Percentiles rank a stretch among this genome's conserved stretches.
Conservation (phyloP, 2,113 vertebrate species). For the Beaufortia kweichowensis region DNA sequence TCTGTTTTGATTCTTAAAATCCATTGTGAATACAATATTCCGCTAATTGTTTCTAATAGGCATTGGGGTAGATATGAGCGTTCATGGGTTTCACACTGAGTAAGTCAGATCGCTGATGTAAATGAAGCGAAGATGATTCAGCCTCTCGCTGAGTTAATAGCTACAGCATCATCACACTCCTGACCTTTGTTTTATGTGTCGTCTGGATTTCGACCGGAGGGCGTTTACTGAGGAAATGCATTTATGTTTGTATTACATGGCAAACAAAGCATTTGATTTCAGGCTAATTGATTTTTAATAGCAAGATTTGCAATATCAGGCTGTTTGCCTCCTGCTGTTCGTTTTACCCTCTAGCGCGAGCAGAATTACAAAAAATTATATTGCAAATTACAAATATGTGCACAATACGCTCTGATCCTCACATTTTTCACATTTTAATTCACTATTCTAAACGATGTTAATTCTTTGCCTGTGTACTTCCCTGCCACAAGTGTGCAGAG, state of each 20-base stretch:
- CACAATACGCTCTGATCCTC: not conserved
- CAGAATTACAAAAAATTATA: not conserved
- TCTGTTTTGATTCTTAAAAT: not conserved
- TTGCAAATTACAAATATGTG: not conserved
- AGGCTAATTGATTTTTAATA: slow-evolving; percentile 39
- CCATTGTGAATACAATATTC: slow-evolving; percentile 6
- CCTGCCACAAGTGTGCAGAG: no score
- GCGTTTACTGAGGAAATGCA: not conserved
- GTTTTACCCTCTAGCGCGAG: not conserved
- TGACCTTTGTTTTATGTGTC: slow-evolving; percentile 14
- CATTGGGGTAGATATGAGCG: not conserved
- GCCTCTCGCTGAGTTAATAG: slow-evolving; percentile 20
- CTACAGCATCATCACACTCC: slow-evolving; percentile 8
- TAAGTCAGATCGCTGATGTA: slow-evolving; percentile 23
- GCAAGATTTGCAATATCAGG: slow-evolving; percentile 3
- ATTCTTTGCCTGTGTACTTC: no score
- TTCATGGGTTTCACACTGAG: not conserved
- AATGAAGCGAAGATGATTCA: not conserved
- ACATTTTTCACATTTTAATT: not conserved
- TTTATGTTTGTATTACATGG: slow-evolving; percentile 20
- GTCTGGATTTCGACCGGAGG: not conserved
- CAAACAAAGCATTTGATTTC: slow-evolving; percentile 33
- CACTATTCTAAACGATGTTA: not conserved
- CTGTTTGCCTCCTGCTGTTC: not conserved
- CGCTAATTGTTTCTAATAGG: slow-evolving; percentile 21